These are phyloP conservation scores for Acanthacorydalis orientalis DNA, from an alignment of 2,888 invertebrate genomes.

Conservation along the genomic window DNA sequence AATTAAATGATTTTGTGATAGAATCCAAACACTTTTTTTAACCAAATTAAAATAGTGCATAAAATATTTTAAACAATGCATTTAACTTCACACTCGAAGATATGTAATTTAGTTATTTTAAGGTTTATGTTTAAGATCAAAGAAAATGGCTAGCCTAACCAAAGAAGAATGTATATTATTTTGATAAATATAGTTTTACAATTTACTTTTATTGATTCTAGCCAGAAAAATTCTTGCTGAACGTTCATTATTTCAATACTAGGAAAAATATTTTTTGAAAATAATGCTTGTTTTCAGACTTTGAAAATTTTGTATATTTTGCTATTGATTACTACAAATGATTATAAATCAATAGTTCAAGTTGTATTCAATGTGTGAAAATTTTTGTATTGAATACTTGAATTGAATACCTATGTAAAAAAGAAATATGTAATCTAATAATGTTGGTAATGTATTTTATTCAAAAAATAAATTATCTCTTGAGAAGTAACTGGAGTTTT, in stretches of 20 bases:
- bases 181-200: slow-evolving; percentile 1
- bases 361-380: not conserved
- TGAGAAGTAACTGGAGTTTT: too few species aligned
- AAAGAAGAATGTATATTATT: slow-evolving; percentile 17
- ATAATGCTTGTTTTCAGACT: too few species aligned
- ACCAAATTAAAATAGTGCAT: too few species aligned
- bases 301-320: not conserved
- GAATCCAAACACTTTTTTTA: not conserved
- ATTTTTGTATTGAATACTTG: not conserved
- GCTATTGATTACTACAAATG: not conserved
- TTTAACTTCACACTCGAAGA: not conserved
- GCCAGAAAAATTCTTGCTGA: not conserved
- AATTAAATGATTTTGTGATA: not conserved
- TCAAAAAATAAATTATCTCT: not conserved
- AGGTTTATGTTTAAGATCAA: slow-evolving; percentile 14
- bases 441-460: slow-evolving; percentile 2
- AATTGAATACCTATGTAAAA: not conserved
- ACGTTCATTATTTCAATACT: too few species aligned
- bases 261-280: too few species aligned
- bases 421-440: not conserved
- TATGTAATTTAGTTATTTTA: not conserved
- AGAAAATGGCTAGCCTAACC: slow-evolving; percentile 28
- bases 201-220: not conserved
- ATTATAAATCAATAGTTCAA: not conserved
- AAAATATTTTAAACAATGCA: not conserved